These are phyloP conservation scores for Agrotis puta DNA, from an alignment of 2,888 invertebrate genomes.

Conservation along the genomic window DNA sequence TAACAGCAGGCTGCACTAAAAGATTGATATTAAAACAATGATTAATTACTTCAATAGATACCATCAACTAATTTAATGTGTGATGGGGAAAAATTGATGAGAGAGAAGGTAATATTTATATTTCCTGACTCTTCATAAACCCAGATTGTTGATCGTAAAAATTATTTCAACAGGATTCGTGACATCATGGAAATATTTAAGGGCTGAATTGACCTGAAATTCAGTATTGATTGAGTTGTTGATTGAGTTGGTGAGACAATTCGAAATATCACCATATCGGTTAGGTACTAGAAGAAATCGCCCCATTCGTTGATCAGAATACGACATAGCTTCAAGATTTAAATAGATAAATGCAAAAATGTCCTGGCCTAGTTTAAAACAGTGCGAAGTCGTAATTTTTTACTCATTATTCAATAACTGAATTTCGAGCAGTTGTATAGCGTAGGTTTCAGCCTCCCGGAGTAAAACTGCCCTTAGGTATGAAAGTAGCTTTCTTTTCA, in stretches of 20 bases:
- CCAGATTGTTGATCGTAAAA: not conserved
- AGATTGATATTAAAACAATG: no score
- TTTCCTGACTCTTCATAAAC: not conserved
- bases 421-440: not conserved
- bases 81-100: not conserved
- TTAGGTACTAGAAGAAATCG: not conserved
- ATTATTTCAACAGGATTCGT: not conserved
- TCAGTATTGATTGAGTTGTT: not conserved
- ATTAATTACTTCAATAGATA: not conserved
- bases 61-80: not conserved
- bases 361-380: slow-evolving; percentile 12
- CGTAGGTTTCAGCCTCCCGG: not conserved
- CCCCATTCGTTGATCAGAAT: not conserved
- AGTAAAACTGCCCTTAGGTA: no score
- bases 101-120: not conserved
- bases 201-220: not conserved
- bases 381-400: slow-evolving; percentile 3
- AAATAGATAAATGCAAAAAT: not conserved
- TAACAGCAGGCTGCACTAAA: not conserved
- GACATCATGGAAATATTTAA: not conserved
- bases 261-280: no score
- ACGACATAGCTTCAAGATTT: not conserved
- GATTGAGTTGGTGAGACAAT: not conserved
- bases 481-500: no score
- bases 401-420: not conserved